A percentile compares a stretch with the other conserved stretches of the same genome.
These are phyloP conservation scores for Cephus nigrinus DNA, from an alignment of 2,888 invertebrate genomes.

Conservation along the genomic window DNA sequence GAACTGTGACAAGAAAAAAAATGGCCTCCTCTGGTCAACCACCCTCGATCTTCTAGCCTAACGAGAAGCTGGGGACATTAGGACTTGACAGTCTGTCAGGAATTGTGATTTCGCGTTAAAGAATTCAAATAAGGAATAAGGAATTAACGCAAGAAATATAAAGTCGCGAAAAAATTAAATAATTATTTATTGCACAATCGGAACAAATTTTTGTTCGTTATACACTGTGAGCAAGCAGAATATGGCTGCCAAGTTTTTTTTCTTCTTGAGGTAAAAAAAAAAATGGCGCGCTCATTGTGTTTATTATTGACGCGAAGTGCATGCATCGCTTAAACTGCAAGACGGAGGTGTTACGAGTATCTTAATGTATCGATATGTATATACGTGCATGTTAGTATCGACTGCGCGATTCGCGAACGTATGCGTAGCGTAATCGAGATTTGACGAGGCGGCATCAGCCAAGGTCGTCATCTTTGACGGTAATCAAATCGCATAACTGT, in stretches of 20 bases:
- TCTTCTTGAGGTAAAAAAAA: not conserved
- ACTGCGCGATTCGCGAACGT: not conserved
- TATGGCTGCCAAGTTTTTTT: not conserved
- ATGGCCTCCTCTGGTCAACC: not conserved
- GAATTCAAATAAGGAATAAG: not conserved
- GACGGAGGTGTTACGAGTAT: not conserved
- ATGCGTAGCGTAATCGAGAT: slow-evolving; percentile 44
- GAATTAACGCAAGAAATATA: not conserved
- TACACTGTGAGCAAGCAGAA: too few relatives aligned
- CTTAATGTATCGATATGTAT: not conserved
- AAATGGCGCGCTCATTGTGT: not conserved
- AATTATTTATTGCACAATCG: not conserved
- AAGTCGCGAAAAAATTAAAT: not conserved
- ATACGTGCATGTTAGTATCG: not conserved
- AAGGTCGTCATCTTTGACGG: slow-evolving; percentile 48
- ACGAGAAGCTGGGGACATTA: not conserved
- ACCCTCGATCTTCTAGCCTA: not conserved
- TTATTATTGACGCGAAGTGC: not conserved
- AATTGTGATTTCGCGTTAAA: not conserved
- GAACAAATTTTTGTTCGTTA: not conserved
- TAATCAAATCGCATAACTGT: slow-evolving; percentile 47
- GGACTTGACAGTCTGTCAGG: not conserved
- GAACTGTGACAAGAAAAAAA: not conserved
- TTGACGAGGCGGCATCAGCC: slow-evolving; percentile 43
- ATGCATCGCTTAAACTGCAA: not conserved